Evolutionary conservation across 2,797 vertebrate genomes (phyloP).

Genomic region (Alcedo quadribrachys): DNA sequence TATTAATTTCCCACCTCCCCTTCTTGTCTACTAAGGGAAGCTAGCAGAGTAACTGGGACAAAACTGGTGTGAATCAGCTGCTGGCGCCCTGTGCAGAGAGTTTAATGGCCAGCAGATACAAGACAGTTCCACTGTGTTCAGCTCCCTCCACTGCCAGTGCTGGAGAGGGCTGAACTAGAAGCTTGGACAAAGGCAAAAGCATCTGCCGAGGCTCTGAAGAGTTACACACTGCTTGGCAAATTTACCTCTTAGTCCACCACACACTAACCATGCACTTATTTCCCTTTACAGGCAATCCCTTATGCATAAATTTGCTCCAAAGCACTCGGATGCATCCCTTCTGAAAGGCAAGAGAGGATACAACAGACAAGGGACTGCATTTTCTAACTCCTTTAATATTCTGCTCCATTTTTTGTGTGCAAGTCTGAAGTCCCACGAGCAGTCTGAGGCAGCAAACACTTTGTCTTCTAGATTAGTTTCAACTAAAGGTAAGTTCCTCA

Average conservation of each 20-base stretch:
- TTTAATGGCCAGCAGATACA: background rate
- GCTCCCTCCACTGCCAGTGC: background rate
- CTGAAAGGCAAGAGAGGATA: fast-evolving
- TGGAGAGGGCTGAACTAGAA: fast-evolving
- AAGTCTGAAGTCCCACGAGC: background rate
- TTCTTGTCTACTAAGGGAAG: background rate
- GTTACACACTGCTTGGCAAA: fast-evolving
- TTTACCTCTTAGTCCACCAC: background rate
- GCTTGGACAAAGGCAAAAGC: background rate
- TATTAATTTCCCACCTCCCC: background rate
- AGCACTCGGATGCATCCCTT: background rate
- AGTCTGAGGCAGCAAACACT: background rate
- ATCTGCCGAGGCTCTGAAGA: background rate
- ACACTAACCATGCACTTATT: background rate
- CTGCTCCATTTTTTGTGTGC: background rate
- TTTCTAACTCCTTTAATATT: background rate
- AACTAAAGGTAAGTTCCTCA: background rate
- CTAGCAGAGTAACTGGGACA: background rate
- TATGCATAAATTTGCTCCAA: background rate
- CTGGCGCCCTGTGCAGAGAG: background rate
- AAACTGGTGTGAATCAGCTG: background rate
- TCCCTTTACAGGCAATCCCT: background rate
- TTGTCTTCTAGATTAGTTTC: background rate
- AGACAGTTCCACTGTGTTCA: background rate
- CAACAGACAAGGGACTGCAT: fast-evolving